These are phyloP conservation scores for Ctenochaetus hawaiiensis DNA, from an alignment of 2,797 vertebrate genomes.

Conservation along the genomic window DNA sequence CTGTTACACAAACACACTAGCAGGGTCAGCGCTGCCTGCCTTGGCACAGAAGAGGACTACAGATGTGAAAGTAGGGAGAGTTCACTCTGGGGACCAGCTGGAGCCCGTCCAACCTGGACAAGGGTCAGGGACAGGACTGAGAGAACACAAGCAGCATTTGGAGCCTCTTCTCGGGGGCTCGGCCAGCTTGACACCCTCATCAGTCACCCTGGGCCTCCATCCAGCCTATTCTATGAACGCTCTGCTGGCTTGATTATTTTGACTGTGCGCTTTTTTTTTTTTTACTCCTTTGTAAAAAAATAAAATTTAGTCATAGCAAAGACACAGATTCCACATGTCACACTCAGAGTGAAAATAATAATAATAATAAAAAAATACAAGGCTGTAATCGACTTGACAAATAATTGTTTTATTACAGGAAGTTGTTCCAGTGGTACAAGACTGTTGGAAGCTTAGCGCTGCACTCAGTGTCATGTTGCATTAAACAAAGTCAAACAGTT, in stretches of 20 bases:
- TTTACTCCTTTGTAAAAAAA: conserved; percentile 5
- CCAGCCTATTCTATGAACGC: conserved; percentile 18
- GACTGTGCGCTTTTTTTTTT: conserved; percentile 14
- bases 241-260: neutral
- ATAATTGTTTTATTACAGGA: neutral
- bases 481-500: conserved; percentile 38
- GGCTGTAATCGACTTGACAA: neutral
- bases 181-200: conserved; percentile 16
- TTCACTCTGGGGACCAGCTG: conserved; percentile 61
- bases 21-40: conserved; percentile 31
- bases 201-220: conserved; percentile 13
- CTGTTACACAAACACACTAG: conserved; percentile 15
- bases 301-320: neutral
- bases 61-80: conserved; percentile 66
- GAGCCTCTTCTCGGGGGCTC: conserved; percentile 39
- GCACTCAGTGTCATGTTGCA: conserved; percentile 18
- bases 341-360: neutral
- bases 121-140: conserved; percentile 62
- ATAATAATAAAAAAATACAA: too few relatives aligned
- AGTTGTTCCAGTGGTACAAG: neutral
- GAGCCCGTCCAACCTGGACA: conserved; percentile 72
- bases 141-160: conserved; percentile 54
- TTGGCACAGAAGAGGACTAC: conserved; percentile 56
- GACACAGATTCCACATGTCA: neutral
- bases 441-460: conserved; percentile 15